Evolutionary conservation across 1,140 invertebrate genomes (phyloP), one percentile per base, ranked within the genome.

Genomic region (Hydropsyche tenuis): DNA sequence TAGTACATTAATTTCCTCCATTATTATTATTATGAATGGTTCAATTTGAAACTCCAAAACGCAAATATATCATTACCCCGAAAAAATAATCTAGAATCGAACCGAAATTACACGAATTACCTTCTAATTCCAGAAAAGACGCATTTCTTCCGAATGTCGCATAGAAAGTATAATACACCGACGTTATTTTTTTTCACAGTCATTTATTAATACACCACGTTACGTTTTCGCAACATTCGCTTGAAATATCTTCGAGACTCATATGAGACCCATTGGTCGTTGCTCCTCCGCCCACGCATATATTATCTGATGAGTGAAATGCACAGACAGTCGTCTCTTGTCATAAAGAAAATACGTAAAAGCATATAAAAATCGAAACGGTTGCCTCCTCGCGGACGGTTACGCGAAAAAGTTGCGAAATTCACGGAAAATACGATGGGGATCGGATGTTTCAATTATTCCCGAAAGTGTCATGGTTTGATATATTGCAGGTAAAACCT

Each of bases 301-400:
- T 56, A 56, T 56, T 56, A 56, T 56, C 51, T 56, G 51, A 56
- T 56, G 51, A 56, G 51, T 56, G 51, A 56, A 56, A 56, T 56
- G 51, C 51, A 56, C 51, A 56, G 51, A 56, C 51, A 56, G 51
- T 56, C 51, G 51, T 56, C 51, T 56, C 51, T 56, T 56, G 51
- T 23, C 51, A 22, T 18, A 56, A 56, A 56, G 51, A 56, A 37
- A 37, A 12, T 14, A 48, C 45, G 16, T 48, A 48, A 48, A 48
- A 48, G 45, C 16, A 48, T 14, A 48, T 16, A 48, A 48, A 48
- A 48, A 6, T 14, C 30, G 14, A 12, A 14, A 12, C 45, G 14
- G 14, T 48, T 48, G 45, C 14, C 45, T n/a, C 14, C 11, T 48
- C 14, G 4, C 45, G 2, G 12, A n/a, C 4, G 11, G 14, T 7